Evolutionary conservation across 1,140 invertebrate species (phyloP).

Genomic region (Hylyphantes graminicola): DNA sequence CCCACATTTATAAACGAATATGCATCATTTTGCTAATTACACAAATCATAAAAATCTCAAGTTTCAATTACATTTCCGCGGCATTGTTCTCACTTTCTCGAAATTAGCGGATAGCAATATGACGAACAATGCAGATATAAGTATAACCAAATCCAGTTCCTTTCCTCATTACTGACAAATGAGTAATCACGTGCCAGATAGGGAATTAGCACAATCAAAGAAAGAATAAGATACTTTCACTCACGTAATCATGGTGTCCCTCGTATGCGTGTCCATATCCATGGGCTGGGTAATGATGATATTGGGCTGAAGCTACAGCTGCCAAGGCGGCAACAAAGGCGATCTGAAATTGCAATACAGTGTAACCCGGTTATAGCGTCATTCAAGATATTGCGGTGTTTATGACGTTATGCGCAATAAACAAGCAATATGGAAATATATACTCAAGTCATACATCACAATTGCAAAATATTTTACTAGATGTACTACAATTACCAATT

Average conservation of each 20-base stretch:
- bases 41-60: background rate
- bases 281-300: conserved; percentile 46
- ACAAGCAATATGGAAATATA: too few relatives aligned
- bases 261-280: conserved; percentile 31
- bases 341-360: conserved; percentile 3
- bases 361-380: too few relatives aligned
- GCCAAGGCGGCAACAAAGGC: conserved; percentile 24
- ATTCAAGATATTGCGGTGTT: background rate
- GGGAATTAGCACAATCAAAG: background rate
- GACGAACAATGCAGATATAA: too few relatives aligned
- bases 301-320: conserved; percentile 32
- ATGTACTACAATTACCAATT: too few relatives aligned
- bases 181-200: background rate
- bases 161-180: too few relatives aligned
- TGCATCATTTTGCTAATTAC: too few relatives aligned
- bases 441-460: too few relatives aligned
- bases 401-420: background rate
- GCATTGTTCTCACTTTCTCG: background rate
- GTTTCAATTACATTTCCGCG: background rate
- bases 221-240: background rate
- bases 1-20: too few relatives aligned
- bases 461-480: too few relatives aligned
- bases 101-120: background rate
- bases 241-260: conserved; percentile 46
- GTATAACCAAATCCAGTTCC: too few relatives aligned